Conservation (phyloP, 2,797 vertebrate species). For the Petrocephalus sullivani region DNA sequence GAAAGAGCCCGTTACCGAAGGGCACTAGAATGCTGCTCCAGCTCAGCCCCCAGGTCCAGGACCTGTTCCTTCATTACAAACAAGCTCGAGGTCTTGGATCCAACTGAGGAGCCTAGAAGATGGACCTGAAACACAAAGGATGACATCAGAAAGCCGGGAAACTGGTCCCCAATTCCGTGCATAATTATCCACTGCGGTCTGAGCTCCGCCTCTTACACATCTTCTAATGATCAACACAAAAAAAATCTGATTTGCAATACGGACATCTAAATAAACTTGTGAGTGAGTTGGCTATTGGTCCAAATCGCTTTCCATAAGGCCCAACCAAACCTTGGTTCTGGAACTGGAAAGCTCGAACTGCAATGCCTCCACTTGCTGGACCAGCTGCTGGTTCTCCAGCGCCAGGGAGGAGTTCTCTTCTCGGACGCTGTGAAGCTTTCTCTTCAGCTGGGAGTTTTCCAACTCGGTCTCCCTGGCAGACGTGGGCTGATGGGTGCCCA, state of each 20-base stretch:
- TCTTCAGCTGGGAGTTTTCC: conserved; percentile 57
- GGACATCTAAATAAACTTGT: background rate
- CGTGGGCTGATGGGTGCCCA: conserved; percentile 2
- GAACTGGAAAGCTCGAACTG: conserved; percentile 62
- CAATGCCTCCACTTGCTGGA: conserved; percentile 60
- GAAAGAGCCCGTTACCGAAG: conserved; percentile 61
- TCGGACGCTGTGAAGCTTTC: conserved; percentile 56
- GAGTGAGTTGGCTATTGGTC: background rate
- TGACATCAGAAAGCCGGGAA: background rate
- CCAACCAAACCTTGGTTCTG: conserved; percentile 58
- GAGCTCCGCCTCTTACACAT: background rate
- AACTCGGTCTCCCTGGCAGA: conserved; percentile 43
- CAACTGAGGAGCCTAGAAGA: conserved; percentile 53
- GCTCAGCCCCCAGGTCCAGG: conserved; percentile 68
- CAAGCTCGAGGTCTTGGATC: conserved; percentile 50
- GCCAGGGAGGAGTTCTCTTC: conserved; percentile 71
- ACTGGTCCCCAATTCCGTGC: background rate
- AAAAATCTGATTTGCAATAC: background rate
- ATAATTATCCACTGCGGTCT: background rate
- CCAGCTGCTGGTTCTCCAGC: conserved; percentile 65
- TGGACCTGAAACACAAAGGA: conserved; percentile 51
- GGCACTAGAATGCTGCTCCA: conserved; percentile 71
- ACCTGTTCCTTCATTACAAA: conserved; percentile 71
- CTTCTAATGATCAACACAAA: background rate
- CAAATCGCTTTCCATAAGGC: conserved; percentile 26